Base-by-base conservation (phyloP, 2,113 vertebrate species). In the Prinia subflava region DNA sequence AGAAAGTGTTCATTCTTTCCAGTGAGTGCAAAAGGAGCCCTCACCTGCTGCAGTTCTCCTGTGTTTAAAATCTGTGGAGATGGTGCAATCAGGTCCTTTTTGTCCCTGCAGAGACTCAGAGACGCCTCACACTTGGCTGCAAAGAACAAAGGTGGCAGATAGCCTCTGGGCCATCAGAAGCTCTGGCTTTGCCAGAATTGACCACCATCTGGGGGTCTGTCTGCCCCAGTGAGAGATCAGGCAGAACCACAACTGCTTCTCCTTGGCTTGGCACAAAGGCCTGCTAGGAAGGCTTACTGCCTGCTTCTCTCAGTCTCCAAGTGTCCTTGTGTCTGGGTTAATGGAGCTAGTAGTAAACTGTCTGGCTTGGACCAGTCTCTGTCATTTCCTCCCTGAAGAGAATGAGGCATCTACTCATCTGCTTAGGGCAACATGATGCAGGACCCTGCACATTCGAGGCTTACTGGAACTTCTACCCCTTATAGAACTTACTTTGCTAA, bases 241-340 rank as follows among this genome's bases (percentile, higher is more conserved):
- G 11, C 65, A 82, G 65, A 67, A 20, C 17, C 6, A 9, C 0
- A 2, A 23, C 30, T 35, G 46, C 22, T 85, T 5, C 13, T 52
- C 7, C 11, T 69, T 55, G 42, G 11, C 27, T 49, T 33, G n/a
- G 10, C 44, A 53, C 20, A 64, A 14, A 74, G 19, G 31, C 7
- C 44, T n/a, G 17, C 22, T 23, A 28, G 55, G 27, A 41, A 55
- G n/a, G 57, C 22, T 76, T 85, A 19, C 9, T 3, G 2, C 63
- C 15, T 0, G 0, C 37, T 65, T 16, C 25, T 56, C 7, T n/a
- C 2, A 0, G 1, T 41, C 30, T 10, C 23, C 3, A 1, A 13
- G 19, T 27, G 13, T 52, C 14, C 13, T 11, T 44, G 16, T 30
- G 44, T 52, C 19, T 68, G 31, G 6, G 15, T 67, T 39, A 28